Conservation (phyloP, 2,888 invertebrate genomes). For the Lasiommata megera region DNA sequence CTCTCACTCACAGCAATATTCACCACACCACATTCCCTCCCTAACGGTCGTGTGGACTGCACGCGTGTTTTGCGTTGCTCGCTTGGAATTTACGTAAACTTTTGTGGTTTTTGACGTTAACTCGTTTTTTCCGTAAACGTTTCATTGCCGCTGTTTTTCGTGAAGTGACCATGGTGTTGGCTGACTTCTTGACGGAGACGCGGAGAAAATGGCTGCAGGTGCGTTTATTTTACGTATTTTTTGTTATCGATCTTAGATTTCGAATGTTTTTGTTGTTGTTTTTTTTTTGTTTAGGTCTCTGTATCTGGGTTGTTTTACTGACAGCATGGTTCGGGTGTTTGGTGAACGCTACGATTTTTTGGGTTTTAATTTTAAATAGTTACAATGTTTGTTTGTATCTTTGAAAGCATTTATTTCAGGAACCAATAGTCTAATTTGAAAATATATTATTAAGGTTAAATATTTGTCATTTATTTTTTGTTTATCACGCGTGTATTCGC, state of each 20-base stretch:
- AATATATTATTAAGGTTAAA: no score
- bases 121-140: slow-evolving; percentile 12
- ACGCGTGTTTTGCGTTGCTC: slow-evolving; percentile 38
- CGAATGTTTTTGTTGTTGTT: slow-evolving; percentile 6
- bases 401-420: no score
- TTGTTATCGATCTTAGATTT: background rate
- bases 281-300: slow-evolving; percentile 1
- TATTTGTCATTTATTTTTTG: no score
- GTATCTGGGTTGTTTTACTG: slow-evolving; percentile 13
- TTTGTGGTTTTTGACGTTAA: background rate
- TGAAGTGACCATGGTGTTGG: slow-evolving; percentile 58
- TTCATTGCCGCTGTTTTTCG: slow-evolving; percentile 1
- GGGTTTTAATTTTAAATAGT: background rate
- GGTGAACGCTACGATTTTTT: background rate
- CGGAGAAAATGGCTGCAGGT: slow-evolving; percentile 73
- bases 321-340: background rate
- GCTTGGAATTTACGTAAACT: background rate
- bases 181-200: slow-evolving; percentile 72
- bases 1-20: background rate
- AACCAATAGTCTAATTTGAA: no score
- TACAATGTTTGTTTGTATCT: no score
- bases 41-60: slow-evolving; percentile 35
- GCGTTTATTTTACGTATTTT: slow-evolving; percentile 20
- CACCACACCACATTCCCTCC: slow-evolving; percentile 46
- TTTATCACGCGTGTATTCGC: no score